Percentiles rank a stretch among this genome's conserved stretches.
These are phyloP conservation scores for Argynnis bischoffii DNA, from an alignment of 2,888 invertebrate genomes.

Conservation along the genomic window DNA sequence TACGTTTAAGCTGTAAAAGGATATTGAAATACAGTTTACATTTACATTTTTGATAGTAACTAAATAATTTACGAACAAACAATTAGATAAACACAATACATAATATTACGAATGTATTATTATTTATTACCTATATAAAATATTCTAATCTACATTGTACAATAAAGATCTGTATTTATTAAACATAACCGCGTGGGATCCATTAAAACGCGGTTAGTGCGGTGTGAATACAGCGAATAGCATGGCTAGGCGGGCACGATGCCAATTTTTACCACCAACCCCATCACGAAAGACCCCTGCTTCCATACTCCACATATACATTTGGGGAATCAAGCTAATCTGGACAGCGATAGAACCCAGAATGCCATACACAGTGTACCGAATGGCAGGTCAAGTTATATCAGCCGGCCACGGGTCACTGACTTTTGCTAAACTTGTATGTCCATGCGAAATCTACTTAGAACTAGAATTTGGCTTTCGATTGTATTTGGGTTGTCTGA, in stretches of 20 bases:
- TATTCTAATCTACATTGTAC: constrained; percentile 9
- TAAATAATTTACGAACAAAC: no score
- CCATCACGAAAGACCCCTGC: constrained; percentile 20
- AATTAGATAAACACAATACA: no score
- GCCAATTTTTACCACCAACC: constrained; percentile 61
- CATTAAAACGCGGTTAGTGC: constrained; percentile 72
- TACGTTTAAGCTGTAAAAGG: no score
- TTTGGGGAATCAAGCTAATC: background rate
- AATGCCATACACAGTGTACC: constrained; percentile 6
- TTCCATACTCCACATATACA: background rate
- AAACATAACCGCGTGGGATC: constrained; percentile 41
- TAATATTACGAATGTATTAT: background rate
- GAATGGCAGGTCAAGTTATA: constrained; percentile 18
- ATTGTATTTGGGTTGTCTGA: constrained; percentile 18
- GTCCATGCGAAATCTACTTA: constrained; percentile 32
- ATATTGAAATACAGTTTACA: no score
- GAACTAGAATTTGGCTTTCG: constrained; percentile 29
- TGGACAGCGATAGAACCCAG: background rate
- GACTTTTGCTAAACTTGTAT: constrained; percentile 38
- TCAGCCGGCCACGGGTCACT: constrained; percentile 37
- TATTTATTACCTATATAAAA: background rate
- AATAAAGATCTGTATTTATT: constrained; percentile 24
- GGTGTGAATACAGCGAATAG: constrained; percentile 63
- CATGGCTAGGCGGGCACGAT: constrained; percentile 58
- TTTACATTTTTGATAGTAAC: no score